Conservation (phyloP, 2,888 invertebrate species). For the Clanis bilineata region DNA sequence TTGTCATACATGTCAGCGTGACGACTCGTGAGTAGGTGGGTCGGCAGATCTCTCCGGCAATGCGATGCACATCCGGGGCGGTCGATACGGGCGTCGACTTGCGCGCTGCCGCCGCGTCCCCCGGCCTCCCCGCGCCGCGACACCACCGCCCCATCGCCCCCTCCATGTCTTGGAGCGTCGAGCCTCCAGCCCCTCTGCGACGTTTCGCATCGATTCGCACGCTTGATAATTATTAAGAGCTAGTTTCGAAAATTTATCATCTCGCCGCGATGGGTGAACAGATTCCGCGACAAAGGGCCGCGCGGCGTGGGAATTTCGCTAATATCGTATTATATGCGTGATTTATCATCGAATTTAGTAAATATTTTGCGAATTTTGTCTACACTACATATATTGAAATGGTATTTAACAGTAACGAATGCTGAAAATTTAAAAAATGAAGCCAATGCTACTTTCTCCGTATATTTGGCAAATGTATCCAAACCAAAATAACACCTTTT, state of each 20-base stretch:
- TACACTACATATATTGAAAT: not conserved
- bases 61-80: slow-evolving; percentile 78
- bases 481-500: too few relatives aligned
- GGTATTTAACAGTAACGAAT: too few relatives aligned
- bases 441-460: too few relatives aligned
- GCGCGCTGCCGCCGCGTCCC: slow-evolving; percentile 68
- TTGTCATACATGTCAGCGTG: too few relatives aligned
- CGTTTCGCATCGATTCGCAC: slow-evolving; percentile 72
- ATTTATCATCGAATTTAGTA: not conserved
- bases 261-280: not conserved
- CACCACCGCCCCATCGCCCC: slow-evolving; percentile 25
- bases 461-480: too few relatives aligned
- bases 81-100: slow-evolving; percentile 78
- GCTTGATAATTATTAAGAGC: slow-evolving; percentile 60
- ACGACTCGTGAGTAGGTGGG: slow-evolving; percentile 62
- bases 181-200: slow-evolving; percentile 47
- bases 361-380: not conserved
- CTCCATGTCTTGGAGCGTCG: slow-evolving; percentile 46
- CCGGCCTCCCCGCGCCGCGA: slow-evolving; percentile 45
- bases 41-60: slow-evolving; percentile 68
- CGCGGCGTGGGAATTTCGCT: not conserved
- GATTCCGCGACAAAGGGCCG: not conserved
- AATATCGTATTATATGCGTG: not conserved
- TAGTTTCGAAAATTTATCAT: slow-evolving; percentile 44
- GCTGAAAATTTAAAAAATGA: too few relatives aligned